Evolutionary conservation across 2,888 invertebrate species (phyloP).

Genomic region (Drosophila atripex): DNA sequence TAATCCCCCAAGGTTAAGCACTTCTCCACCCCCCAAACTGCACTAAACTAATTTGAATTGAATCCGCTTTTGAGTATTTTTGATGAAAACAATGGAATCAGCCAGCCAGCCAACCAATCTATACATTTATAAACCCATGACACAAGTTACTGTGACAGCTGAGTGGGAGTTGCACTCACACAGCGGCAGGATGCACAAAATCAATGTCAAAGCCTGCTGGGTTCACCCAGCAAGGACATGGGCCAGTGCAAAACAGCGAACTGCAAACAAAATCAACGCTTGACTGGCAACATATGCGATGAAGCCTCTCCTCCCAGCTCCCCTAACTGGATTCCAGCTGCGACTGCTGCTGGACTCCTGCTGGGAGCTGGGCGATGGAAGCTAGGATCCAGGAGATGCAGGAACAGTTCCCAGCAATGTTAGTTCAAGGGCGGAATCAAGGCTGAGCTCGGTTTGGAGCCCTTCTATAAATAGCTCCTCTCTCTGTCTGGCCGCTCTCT

Average conservation of each 20-base stretch:
- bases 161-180: slow-evolving; percentile 35
- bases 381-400: slow-evolving; percentile 22
- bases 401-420: slow-evolving; percentile 44
- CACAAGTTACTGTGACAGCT: slow-evolving; percentile 57
- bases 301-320: slow-evolving; percentile 16
- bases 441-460: slow-evolving; percentile 34
- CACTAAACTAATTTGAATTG: background rate
- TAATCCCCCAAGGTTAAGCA: background rate
- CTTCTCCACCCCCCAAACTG: too few species aligned
- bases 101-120: background rate
- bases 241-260: slow-evolving; percentile 32
- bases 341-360: slow-evolving; percentile 28
- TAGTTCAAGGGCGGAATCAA: slow-evolving; percentile 57
- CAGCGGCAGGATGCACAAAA: slow-evolving; percentile 48
- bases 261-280: slow-evolving; percentile 52
- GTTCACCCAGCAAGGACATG: slow-evolving; percentile 68
- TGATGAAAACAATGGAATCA: slow-evolving; percentile 23
- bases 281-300: slow-evolving; percentile 65
- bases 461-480: slow-evolving; percentile 37
- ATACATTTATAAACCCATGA: slow-evolving; percentile 49
- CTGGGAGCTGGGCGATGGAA: background rate
- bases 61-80: background rate
- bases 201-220: slow-evolving; percentile 72
- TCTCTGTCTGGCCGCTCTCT: slow-evolving; percentile 1
- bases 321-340: slow-evolving; percentile 73